Base-by-base conservation (phyloP, 1,140 invertebrate species). In the Oncopodura yosiiana region DNA sequence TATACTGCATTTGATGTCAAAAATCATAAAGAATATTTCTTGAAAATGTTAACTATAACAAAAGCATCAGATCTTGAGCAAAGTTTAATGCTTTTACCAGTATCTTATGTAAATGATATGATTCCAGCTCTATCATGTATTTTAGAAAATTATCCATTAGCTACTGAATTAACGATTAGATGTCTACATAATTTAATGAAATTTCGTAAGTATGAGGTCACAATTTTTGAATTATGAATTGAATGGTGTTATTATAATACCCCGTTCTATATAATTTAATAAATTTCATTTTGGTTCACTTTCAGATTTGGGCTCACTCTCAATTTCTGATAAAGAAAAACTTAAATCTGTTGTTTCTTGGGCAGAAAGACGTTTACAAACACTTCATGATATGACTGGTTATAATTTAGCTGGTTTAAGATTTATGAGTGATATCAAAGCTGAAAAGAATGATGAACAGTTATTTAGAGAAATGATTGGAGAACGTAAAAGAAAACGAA, bases 341-440 rank as follows among this genome's bases (percentile, higher is more conserved):
- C 30, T 64, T 11, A 34, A 45, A 27, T 34, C 23, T 8, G 36
- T 61, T 5, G 45, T 56, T 9, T 36, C 49, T 8, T 50, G 55
- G 11, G 56, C 50, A 1, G 41, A 53, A 5, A 43, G 38, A 37
- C 29, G 62, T 1, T 34, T 46, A 12, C 51, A 29, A 34, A 37
- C 55, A 11, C 44, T 62, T 57, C 68, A 93, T 79, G 86, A 96
- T 72, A 78, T 79, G 44, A 73, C 92, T 49, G 92, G 90, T 3
- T 87, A 83, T 68, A 98, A 97, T 74, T 69, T 87, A 42, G 83
- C 89, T 68, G 89, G 83, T 0, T 72, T 96, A 61, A 74, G 81
- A 49, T 82, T 87, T 67, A 64, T 90, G 12, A 81, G 87, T 67
- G 73, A 80, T 41, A 74, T 83, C 53, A 73, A 87, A n/a, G 91